These are phyloP conservation scores for Leiothrix lutea DNA, from an alignment of 2,113 vertebrate species.

Conservation along the genomic window DNA sequence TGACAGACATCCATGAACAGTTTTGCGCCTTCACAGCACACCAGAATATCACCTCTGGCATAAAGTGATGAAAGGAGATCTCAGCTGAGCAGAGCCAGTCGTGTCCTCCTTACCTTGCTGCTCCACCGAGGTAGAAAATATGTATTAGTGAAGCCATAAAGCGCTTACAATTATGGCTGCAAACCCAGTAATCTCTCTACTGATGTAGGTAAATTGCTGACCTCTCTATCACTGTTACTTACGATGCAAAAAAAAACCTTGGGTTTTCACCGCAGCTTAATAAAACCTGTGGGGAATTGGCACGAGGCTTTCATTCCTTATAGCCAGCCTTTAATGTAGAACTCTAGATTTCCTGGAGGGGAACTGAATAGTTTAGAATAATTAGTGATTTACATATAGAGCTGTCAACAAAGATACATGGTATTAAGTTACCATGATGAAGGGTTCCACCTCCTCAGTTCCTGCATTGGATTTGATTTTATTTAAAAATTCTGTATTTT, in stretches of 20 bases:
- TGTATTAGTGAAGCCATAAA: not conserved
- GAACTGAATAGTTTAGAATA: slow-evolving; percentile 31
- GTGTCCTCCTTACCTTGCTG: not conserved
- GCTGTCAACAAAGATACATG: slow-evolving; percentile 30
- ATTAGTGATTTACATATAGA: slow-evolving; percentile 35
- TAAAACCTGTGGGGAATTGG: slow-evolving; percentile 38
- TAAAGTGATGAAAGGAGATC: not conserved
- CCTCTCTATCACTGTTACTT: slow-evolving; percentile 35
- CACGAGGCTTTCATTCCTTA: slow-evolving; percentile 4
- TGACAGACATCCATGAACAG: not conserved
- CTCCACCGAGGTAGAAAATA: not conserved
- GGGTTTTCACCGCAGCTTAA: slow-evolving; percentile 6
- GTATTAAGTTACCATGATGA: slow-evolving; percentile 5
- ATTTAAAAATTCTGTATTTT: slow-evolving; percentile 36
- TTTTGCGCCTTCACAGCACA: not conserved
- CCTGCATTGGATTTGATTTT: not conserved
- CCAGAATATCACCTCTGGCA: not conserved
- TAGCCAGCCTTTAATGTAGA: slow-evolving; percentile 41
- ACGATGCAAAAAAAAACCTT: not conserved
- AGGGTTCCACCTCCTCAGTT: not conserved
- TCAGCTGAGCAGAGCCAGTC: not conserved
- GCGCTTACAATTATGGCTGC: not conserved
- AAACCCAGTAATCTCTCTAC: not conserved
- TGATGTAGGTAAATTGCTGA: slow-evolving; percentile 28
- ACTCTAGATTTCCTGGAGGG: slow-evolving; percentile 21